Base-by-base conservation (phyloP, 37 sponge, comb jelly and placozoan species). In the Hexactinellida sp. region DNA sequence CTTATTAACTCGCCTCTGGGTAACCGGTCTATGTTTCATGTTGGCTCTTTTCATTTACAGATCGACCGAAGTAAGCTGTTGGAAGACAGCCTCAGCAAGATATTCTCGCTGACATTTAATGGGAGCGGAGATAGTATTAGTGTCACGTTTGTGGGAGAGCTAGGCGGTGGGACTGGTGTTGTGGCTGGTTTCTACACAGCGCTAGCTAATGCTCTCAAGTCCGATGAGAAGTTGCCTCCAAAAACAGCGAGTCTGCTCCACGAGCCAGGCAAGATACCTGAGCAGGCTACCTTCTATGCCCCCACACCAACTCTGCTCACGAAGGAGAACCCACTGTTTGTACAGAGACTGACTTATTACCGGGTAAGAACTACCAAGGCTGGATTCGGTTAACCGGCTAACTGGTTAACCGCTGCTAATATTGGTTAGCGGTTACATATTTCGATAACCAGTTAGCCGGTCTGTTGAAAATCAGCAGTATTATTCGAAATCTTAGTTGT, bases 161-260 rank as follows among this genome's bases (percentile, higher is more conserved):
- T 90, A 47, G 94, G 94, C 0, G 89, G 91, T 37, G 94, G 94
- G n/a, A 90, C 92, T 21, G 94, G 94, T 19, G 94, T 94, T 25
- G 90, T 90, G 38, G 76, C 92, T 82, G 94, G 94, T 0, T 92
- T 94, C 89, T 94, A 92, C 39, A 86, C 94, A 38, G 84, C 90
- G 0, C 88, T 94, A 36, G 90, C 94, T 54, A 89, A 90, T 84
- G 92, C 90, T 25, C 86, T 94, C 54, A 94, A 92, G 82, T 76
- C 85, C 38, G 37, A 36, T 0, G 90, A 90, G 55, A 85, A 51
- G 85, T 87, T 91, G 10, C 84, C 83, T 25, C 36, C 32, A 10
- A 71, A 89, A 55, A 87, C 82, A 0, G 87, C 86, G 23, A 39
- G 47, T 9, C 85, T 92, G 21, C 85, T 92, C 38, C 87, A 89